Evolutionary conservation across 2,797 vertebrate species (phyloP).

Genomic region (Amphiprion clarkii): DNA sequence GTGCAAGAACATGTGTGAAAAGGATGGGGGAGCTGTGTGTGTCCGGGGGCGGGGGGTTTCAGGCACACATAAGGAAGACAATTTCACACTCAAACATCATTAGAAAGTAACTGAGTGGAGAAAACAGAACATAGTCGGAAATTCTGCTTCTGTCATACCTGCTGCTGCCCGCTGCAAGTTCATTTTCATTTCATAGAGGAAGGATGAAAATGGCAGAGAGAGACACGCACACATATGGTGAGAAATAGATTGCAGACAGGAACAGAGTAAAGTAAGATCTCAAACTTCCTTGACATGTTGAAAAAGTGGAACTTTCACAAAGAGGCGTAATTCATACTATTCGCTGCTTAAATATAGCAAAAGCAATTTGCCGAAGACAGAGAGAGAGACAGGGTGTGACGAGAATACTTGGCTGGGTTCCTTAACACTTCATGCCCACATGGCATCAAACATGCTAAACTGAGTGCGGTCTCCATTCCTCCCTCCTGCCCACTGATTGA

Average conservation of each 20-base stretch:
- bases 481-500: slow-evolving; percentile 74
- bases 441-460: slow-evolving; percentile 72
- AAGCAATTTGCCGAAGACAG: slow-evolving; percentile 70
- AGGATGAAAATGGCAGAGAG: slow-evolving; percentile 15
- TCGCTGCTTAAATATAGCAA: slow-evolving; percentile 69
- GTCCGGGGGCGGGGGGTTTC: not conserved
- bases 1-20: not conserved
- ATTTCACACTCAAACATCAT: slow-evolving; percentile 77
- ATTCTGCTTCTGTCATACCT: slow-evolving; percentile 69
- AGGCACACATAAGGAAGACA: slow-evolving; percentile 45
- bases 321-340: slow-evolving; percentile 57
- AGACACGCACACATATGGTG: slow-evolving; percentile 2
- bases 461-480: slow-evolving; percentile 48
- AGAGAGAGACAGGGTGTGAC: slow-evolving; percentile 58
- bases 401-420: slow-evolving; percentile 66
- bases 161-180: slow-evolving; percentile 64
- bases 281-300: slow-evolving; percentile 69
- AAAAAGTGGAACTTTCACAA: slow-evolving; percentile 59
- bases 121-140: slow-evolving; percentile 51
- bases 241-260: slow-evolving; percentile 35
- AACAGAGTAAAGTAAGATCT: slow-evolving; percentile 65
- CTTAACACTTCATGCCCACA: slow-evolving; percentile 62
- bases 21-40: not conserved
- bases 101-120: slow-evolving; percentile 77
- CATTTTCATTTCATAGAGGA: slow-evolving; percentile 54